Conservation (phyloP, 2,113 vertebrate genomes). For the Alectura lathami region DNA sequence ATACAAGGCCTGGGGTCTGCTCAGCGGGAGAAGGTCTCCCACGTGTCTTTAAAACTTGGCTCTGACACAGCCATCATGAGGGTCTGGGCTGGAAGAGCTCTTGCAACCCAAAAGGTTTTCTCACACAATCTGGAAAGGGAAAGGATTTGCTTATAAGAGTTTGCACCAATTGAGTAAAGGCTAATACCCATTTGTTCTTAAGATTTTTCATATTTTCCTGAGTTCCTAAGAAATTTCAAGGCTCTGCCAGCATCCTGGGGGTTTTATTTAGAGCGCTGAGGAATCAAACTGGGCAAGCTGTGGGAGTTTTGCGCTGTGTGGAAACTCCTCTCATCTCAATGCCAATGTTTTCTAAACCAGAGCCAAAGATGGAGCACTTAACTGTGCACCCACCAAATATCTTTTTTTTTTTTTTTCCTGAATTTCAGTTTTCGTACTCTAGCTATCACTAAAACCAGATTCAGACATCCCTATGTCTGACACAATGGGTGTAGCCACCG, state of each 20-base stretch:
- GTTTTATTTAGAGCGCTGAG: constrained; percentile 40
- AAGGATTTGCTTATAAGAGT: neutral
- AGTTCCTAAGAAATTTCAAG: constrained; percentile 9
- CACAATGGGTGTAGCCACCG: neutral
- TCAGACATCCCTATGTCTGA: neutral
- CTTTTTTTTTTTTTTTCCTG: neutral
- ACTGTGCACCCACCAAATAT: neutral
- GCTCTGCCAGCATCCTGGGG: constrained; percentile 25
- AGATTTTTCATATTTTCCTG: neutral
- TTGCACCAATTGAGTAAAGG: neutral
- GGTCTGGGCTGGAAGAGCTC: neutral
- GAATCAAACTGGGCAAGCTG: constrained; percentile 54
- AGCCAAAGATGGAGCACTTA: constrained; percentile 27
- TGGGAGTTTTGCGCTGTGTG: neutral
- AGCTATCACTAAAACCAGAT: neutral
- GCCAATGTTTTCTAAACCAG: constrained; percentile 41
- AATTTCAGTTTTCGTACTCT: neutral
- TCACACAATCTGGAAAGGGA: neutral
- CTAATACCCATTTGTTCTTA: neutral
- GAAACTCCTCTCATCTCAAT: constrained; percentile 6
- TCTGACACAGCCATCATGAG: neutral
- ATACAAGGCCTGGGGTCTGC: neutral
- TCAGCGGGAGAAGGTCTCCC: rapidly evolving
- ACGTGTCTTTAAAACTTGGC: neutral
- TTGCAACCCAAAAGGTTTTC: neutral